These are phyloP conservation scores for Leptodactylus fuscus DNA, from an alignment of 2,113 vertebrate species.

Conservation along the genomic window DNA sequence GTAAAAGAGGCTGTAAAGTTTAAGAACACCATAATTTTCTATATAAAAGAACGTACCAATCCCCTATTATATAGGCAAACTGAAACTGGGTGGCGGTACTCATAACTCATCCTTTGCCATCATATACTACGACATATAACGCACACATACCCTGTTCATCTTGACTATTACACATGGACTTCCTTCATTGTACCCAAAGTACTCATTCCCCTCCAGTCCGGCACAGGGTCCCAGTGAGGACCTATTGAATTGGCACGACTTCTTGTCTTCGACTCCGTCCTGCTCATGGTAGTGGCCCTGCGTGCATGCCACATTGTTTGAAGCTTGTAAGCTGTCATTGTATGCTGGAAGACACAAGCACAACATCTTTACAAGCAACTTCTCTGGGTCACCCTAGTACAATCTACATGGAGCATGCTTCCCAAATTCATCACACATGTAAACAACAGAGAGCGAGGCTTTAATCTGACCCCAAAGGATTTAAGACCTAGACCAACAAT, in stretches of 20 bases:
- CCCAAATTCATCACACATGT: background rate
- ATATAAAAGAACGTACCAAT: too few relatives aligned
- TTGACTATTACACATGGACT: conserved; percentile 91
- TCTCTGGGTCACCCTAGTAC: background rate
- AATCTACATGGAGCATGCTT: background rate
- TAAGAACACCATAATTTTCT: too few relatives aligned
- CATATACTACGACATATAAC: too few relatives aligned
- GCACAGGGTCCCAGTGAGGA: conserved; percentile 80
- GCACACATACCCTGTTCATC: conserved; percentile 90
- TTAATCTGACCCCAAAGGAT: background rate
- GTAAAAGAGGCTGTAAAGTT: too few relatives aligned
- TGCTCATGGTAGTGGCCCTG: conserved; percentile 77
- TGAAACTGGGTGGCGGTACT: too few relatives aligned
- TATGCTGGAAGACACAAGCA: conserved; percentile 77
- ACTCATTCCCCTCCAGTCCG: conserved; percentile 76
- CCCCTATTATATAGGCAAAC: too few relatives aligned
- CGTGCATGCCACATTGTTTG: conserved; percentile 73
- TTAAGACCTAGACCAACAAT: background rate
- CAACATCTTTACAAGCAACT: conserved; percentile 19
- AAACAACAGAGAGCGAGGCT: background rate
- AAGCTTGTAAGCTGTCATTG: conserved; percentile 80
- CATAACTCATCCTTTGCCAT: too few relatives aligned
- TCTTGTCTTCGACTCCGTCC: conserved; percentile 69
- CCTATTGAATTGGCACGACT: conserved; percentile 85
- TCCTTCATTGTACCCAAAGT: conserved; percentile 86